Evolutionary conservation across 2,113 vertebrate genomes (phyloP), one percentile per base, ranked within the genome.

Genomic region (Numida meleagris): DNA sequence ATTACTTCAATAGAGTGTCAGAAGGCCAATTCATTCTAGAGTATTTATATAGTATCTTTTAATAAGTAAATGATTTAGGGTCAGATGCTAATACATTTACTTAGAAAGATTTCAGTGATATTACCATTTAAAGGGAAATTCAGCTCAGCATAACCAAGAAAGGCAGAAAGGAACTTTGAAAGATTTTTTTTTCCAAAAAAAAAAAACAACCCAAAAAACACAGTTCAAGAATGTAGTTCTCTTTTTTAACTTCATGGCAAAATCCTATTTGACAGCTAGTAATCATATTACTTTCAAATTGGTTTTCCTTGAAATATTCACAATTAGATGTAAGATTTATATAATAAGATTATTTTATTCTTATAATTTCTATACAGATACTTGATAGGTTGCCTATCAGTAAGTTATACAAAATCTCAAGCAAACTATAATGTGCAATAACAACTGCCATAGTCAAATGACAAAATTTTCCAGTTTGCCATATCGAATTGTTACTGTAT

Each of bases 391-490:
- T 95, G 33, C 42, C 84, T 93, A 82, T 83, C 80, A 72, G 6
- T 62, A 67, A 78, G 59, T 89, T 51, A 90, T 9, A 84, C 34
- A 93, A 96, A 86, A 78, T 77, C 70, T 94, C 94, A 92, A 51
- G 51, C 7, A 76, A 89, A 57, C 10, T 62, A 11, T 51, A 83
- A 50, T 33, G 34, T 53, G 71, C 50, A 92, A 70, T 92, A 93
- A 84, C 59, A 92, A 46, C 43, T 66, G 81, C 20, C 42, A 53
- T 46, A 82, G 58, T 88, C 86, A 94, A 95, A 80, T 90, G 57
- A 82, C 59, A 55, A 94, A 90, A n/a, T 75, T 86, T n/a, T n/a
- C n/a, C n/a, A n/a, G n/a, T 86, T 96, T 94, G 42, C 58, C 50
- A 61, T 42, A 58, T 14, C 51, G 58, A 88, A 84, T 50, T 93